phyloP scores from a whole-genome alignment of 2,888 invertebrate genomes.

The Apotomis capreana region DNA sequence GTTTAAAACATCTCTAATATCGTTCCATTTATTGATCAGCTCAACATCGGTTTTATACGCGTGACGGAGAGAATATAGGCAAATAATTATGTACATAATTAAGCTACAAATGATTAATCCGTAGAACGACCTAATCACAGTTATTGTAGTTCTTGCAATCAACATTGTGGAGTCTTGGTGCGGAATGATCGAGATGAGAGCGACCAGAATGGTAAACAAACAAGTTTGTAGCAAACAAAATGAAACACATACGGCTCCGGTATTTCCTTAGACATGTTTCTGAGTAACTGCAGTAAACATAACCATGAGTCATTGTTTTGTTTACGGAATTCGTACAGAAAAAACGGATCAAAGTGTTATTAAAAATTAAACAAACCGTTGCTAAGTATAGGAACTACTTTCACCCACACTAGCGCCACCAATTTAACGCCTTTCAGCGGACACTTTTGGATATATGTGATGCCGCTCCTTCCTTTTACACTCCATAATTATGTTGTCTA shows the following conservation, averaged over 20 bases:
- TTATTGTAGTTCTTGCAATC: conserved; percentile 57
- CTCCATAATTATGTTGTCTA: too few species aligned
- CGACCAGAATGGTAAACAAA: conserved; percentile 6
- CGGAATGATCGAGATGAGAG: neutral
- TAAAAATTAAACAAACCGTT: too few species aligned
- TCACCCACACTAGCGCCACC: too few species aligned
- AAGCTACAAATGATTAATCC: conserved; percentile 65
- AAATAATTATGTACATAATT: conserved; percentile 62
- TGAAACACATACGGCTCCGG: conserved; percentile 6
- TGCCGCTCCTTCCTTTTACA: too few species aligned
- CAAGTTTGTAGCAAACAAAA: conserved; percentile 10
- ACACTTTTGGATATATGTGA: too few species aligned
- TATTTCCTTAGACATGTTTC: neutral
- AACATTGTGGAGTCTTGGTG: conserved; percentile 53
- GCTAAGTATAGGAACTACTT: too few species aligned
- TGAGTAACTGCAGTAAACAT: neutral
- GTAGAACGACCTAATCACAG: conserved; percentile 68
- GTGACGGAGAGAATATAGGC: conserved; percentile 67
- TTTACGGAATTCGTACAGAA: too few species aligned
- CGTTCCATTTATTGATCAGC: conserved; percentile 43
- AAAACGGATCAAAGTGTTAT: too few species aligned
- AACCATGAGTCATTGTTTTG: too few species aligned
- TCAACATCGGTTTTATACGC: conserved; percentile 52
- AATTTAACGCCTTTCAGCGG: too few species aligned
- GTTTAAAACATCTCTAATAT: neutral